Conservation (phyloP, 2,888 invertebrate genomes). For the Girardia tigrina region DNA sequence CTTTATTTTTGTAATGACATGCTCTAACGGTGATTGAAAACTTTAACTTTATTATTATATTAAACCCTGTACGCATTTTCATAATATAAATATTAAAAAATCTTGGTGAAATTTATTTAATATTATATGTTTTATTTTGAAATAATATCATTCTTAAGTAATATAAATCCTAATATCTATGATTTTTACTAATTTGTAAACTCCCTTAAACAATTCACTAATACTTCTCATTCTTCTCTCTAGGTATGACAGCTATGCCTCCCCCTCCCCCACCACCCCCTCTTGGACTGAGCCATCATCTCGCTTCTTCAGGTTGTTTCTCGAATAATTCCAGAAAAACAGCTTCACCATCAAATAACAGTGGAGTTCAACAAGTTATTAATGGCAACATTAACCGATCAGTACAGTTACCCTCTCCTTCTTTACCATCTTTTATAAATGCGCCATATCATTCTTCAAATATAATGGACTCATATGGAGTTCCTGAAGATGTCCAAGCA, state of each 20-base stretch:
- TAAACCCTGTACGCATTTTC: too few relatives aligned
- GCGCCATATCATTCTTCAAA: constrained; percentile 16
- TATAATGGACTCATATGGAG: constrained; percentile 10
- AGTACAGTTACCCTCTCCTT: constrained; percentile 13
- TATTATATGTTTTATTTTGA: too few relatives aligned
- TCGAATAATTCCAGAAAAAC: constrained; percentile 2
- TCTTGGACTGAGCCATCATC: constrained; percentile 6
- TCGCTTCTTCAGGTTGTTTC: not conserved
- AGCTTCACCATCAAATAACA: not conserved
- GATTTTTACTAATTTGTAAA: too few relatives aligned
- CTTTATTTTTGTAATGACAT: too few relatives aligned
- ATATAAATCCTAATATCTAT: too few relatives aligned
- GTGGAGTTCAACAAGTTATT: not conserved
- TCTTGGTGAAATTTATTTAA: too few relatives aligned
- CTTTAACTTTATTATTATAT: too few relatives aligned
- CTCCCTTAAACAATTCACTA: too few relatives aligned
- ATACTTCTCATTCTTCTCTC: too few relatives aligned
- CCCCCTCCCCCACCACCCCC: not conserved
- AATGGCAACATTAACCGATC: constrained; percentile 7
- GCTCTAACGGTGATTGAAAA: too few relatives aligned
- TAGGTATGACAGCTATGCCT: constrained; percentile 12
- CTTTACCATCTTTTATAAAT: constrained; percentile 5
- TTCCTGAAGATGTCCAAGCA: constrained; percentile 8
- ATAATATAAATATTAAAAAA: too few relatives aligned
- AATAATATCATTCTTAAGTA: too few relatives aligned